These are phyloP conservation scores for Leptodactylus fuscus DNA, from an alignment of 2,113 vertebrate species.

Conservation along the genomic window DNA sequence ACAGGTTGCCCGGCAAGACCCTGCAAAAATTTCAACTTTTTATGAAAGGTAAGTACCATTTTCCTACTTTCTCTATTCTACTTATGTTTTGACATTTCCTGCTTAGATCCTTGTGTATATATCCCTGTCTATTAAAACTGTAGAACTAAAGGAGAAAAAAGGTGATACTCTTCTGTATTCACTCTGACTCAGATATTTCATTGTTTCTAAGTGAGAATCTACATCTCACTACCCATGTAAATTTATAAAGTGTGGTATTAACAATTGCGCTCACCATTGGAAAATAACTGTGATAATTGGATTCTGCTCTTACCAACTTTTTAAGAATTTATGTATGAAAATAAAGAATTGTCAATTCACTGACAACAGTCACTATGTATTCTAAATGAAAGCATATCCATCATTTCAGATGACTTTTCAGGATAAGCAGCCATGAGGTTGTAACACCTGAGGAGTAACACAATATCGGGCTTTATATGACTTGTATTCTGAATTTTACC, in stretches of 20 bases:
- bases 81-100: background rate
- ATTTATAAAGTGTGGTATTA: conserved; percentile 49
- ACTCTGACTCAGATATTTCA: background rate
- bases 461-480: too few relatives aligned
- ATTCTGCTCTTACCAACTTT: background rate
- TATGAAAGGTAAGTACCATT: too few relatives aligned
- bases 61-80: too few relatives aligned
- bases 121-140: background rate
- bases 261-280: background rate
- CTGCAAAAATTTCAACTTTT: too few relatives aligned
- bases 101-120: background rate
- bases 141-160: background rate
- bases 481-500: too few relatives aligned
- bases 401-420: too few relatives aligned
- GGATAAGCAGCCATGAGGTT: too few relatives aligned
- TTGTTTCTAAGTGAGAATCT: background rate
- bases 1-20: too few relatives aligned
- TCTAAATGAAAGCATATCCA: background rate
- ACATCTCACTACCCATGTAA: background rate
- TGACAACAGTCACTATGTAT: background rate
- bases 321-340: background rate
- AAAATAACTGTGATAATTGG: conserved; percentile 9
- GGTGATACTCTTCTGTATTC: background rate
- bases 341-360: background rate
- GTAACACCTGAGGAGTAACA: too few relatives aligned